These are phyloP conservation scores for Oxycera nigricornis DNA, from an alignment of 2,888 invertebrate species.

Conservation along the genomic window DNA sequence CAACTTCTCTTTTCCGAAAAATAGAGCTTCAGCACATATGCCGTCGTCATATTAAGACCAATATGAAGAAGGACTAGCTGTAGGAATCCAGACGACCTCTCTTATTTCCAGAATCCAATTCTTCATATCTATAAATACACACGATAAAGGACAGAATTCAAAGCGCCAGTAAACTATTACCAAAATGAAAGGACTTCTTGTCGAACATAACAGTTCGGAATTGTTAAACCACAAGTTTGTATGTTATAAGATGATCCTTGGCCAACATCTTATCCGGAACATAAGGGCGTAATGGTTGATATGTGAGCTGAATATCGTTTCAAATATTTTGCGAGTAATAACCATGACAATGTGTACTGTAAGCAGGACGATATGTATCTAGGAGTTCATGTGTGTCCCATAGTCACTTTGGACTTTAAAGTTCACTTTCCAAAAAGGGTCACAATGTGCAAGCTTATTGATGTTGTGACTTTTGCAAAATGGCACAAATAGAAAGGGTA, in stretches of 20 bases:
- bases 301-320: constrained; percentile 36
- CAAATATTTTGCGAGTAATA: background rate
- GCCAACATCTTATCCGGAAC: constrained; percentile 25
- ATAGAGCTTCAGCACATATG: constrained; percentile 20
- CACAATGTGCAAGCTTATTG: background rate
- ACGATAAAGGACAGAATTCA: background rate
- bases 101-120: background rate
- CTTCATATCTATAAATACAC: constrained; percentile 15
- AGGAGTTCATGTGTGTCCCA: background rate
- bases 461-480: constrained; percentile 4
- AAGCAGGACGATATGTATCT: background rate
- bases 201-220: constrained; percentile 23
- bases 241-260: constrained; percentile 32
- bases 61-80: background rate
- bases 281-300: constrained; percentile 31
- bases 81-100: background rate
- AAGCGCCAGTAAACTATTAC: constrained; percentile 32
- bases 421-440: background rate
- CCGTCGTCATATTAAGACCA: constrained; percentile 5
- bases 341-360: background rate
- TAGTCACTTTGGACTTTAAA: background rate
- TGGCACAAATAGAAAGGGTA: background rate
- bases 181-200: constrained; percentile 35
- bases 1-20: constrained; percentile 20
- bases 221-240: constrained; percentile 39